Percentiles rank a stretch among this genome's conserved stretches.
These are phyloP conservation scores for Pongo abelii DNA, from an alignment of 2,113 vertebrate species.

Conservation along the genomic window DNA sequence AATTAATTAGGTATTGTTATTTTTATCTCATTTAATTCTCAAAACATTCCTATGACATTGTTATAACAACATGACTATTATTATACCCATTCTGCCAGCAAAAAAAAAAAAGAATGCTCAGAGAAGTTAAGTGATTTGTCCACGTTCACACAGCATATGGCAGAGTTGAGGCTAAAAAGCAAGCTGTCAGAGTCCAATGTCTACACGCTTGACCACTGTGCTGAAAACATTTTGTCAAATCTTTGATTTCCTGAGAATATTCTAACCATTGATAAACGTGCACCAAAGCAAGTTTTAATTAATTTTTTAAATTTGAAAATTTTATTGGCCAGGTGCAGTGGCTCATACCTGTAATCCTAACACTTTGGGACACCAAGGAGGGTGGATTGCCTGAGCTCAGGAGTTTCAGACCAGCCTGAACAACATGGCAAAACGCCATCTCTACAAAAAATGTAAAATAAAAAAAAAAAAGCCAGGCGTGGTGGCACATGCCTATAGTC, in stretches of 20 bases:
- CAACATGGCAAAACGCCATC: too few species aligned
- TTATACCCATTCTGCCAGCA: background rate
- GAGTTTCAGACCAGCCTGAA: too few species aligned
- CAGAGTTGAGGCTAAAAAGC: background rate
- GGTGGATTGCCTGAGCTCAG: too few species aligned
- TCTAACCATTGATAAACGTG: background rate
- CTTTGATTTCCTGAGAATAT: background rate
- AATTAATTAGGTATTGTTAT: background rate
- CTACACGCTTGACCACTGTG: background rate
- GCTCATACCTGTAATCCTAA: too few species aligned
- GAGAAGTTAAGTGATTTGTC: background rate
- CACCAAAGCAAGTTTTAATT: background rate
- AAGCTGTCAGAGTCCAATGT: background rate
- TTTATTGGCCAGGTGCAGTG: too few species aligned
- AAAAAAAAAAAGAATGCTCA: background rate
- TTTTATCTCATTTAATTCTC: slow-evolving; percentile 2
- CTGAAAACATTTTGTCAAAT: background rate
- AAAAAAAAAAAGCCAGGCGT: too few species aligned
- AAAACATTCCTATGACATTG: background rate
- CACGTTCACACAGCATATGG: background rate
- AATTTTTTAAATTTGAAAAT: background rate
- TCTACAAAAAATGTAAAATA: too few species aligned
- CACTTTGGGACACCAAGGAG: too few species aligned
- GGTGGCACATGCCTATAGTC: too few species aligned
- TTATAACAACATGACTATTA: background rate